Base-by-base conservation (phyloP, 2,888 invertebrate species). In the Argyresthia albistria region DNA sequence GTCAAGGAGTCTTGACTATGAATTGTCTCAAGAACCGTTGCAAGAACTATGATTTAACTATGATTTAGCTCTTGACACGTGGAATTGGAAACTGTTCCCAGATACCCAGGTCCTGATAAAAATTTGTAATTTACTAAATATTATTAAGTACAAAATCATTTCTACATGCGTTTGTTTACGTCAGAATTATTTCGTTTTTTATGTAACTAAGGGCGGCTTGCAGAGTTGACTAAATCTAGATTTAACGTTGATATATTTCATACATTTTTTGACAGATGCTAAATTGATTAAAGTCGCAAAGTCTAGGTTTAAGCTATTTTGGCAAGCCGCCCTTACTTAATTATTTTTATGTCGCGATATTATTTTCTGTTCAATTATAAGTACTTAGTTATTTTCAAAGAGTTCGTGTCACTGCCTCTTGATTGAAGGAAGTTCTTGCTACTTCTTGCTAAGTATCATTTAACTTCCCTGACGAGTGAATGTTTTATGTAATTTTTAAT, bases 101-200 rank as follows among this genome's bases (percentile, higher is more conserved):
- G 25, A 9, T 39, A 8, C 3, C 39, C 39, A 39, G n/a, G 10
- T 39, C n/a, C 39, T 39, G 39, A 11, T n/a, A 39, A n/a, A 39
- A 39, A 8, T 61, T 61, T 64, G 61, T 56, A 61, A 58, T 53
- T 63, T 59, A 62, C 57, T 63, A 64, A 62, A 63, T 64, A 6
- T 10, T 48, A 36, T 47, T 36, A 55, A 67, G 69, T 66, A 67
- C 64, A 70, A 70, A 69, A 57, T 52, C 48, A 46, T 54, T 56
- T 56, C 52, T 52, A 52, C 55, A 55, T 56, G 57, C 55, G 49
- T 46, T 59, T 58, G 59, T 65, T 59, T 60, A 60, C 60, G 58
- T 60, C 61, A 59, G 61, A 58, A 62, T 62, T 58, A 60, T 35
- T 47, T 47, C 35, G 48, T 48, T 48, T 36, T 37, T 37, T 37